These are phyloP conservation scores for Alca torda DNA, from an alignment of 2,797 vertebrate genomes.

Conservation along the genomic window DNA sequence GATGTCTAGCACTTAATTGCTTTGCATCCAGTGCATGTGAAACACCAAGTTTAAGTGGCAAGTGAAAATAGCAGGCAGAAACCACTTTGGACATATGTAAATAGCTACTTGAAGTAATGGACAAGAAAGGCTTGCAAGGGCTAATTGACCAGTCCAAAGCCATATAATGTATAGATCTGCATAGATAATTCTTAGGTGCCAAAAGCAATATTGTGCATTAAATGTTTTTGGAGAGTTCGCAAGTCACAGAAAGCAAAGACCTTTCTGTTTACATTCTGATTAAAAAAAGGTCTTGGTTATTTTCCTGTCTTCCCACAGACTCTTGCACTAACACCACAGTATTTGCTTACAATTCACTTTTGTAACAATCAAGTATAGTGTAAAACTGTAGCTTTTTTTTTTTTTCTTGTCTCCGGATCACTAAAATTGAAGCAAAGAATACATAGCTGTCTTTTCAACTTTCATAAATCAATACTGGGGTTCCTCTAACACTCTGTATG, in stretches of 20 bases:
- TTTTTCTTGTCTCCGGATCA: background rate
- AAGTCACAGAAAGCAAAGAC: background rate
- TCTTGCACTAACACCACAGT: background rate
- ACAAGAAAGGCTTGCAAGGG: background rate
- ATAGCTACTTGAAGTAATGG: background rate
- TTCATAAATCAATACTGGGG: background rate
- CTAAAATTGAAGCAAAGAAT: background rate
- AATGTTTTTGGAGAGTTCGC: background rate
- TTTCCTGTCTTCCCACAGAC: background rate
- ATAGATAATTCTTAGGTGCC: background rate
- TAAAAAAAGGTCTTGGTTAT: background rate
- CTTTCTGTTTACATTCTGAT: background rate
- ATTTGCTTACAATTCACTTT: background rate
- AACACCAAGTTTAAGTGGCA: background rate
- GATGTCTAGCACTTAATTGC: background rate
- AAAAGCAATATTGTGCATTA: background rate
- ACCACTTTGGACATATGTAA: background rate
- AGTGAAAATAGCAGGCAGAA: background rate
- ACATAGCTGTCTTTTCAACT: background rate
- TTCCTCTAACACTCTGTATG: background rate
- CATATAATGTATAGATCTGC: background rate
- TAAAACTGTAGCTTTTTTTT: background rate
- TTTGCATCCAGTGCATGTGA: background rate
- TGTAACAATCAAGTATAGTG: background rate
- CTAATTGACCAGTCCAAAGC: background rate